Evolutionary conservation across 2,113 vertebrate genomes (phyloP), one percentile per base, ranked within the genome.

Genomic region (Hystrix cristata): DNA sequence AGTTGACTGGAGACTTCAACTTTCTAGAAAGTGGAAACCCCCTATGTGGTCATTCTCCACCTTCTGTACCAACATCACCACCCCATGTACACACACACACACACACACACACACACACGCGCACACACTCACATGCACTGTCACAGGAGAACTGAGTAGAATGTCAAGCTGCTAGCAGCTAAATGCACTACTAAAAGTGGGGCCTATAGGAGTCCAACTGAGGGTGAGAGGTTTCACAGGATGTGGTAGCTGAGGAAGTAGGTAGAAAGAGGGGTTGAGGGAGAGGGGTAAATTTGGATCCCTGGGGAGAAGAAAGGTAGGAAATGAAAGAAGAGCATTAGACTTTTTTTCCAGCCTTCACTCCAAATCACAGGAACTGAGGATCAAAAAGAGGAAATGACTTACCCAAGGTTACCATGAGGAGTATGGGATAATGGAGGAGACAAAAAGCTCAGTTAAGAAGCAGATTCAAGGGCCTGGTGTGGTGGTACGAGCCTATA

Each of bases 21-120:
- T 96, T 94, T 94, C 60, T 89, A 55, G 62, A 86, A 91, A 78
- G 34, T 78, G 57, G 79, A 97, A 96, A 94, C 29, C 48, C 83
- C 96, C 78, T 76, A 29, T 94, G 46, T 93, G 64, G 64, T 88
- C 62, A 94, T 96, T 91, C 59, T 81, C 84, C n/a, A 76, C 9
- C 34, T 72, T 10, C 51, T 53, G 81, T 88, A 65, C 65, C 87
- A 91, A 59, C 31, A 78, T 25, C 19, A 18, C 27, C 6, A 16
- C 21, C 21, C 3, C 55, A 4, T 23, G 19, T 27, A 2, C 16
- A 48, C 27, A 34, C 38, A 19, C 59, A 10, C 23, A 31, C 81
- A 21, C 81, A 48, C 23, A 53, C n/a, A 67, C 10, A 34, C 48
- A 6, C 67, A 38, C 25, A 29, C n/a, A 19, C 27, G 46, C 34